Evolutionary conservation across 2,113 vertebrate species (phyloP).

Genomic region (Lophochroa leadbeateri): DNA sequence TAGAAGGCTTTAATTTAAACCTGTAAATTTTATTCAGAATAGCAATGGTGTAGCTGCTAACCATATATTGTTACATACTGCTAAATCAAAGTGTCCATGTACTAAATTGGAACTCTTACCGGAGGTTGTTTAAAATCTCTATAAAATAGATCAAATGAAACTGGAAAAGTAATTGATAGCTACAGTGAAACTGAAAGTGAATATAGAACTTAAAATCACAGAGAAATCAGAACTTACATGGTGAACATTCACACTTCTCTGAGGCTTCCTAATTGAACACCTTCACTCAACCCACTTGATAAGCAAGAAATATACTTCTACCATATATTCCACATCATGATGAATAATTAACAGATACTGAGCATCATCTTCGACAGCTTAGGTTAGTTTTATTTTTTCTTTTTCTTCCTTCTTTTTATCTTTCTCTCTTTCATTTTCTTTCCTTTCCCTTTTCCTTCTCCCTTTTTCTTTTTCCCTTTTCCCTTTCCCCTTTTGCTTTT

Average conservation of each 20-base stretch:
- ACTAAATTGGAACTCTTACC: constrained; percentile 35
- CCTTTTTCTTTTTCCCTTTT: background rate
- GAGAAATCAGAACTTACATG: background rate
- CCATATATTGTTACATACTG: background rate
- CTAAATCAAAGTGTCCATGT: background rate
- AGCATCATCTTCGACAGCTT: background rate
- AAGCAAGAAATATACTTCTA: background rate
- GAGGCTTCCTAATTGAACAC: background rate
- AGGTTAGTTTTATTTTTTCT: background rate
- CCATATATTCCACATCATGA: background rate
- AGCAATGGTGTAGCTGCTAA: background rate
- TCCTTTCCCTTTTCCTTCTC: background rate
- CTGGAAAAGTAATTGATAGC: background rate
- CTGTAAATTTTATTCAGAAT: constrained; percentile 47
- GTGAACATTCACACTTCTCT: background rate
- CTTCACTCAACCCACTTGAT: background rate
- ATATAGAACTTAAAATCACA: background rate
- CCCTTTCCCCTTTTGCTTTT: background rate
- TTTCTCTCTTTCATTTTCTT: background rate
- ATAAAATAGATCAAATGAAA: background rate
- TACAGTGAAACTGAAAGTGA: background rate
- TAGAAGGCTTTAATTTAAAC: constrained; percentile 45
- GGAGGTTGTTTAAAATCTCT: constrained; percentile 43
- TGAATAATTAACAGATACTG: background rate
- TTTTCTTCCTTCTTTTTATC: background rate